Evolutionary conservation across 2,888 invertebrate species (phyloP).

Genomic region (Napeogenes sylphis): DNA sequence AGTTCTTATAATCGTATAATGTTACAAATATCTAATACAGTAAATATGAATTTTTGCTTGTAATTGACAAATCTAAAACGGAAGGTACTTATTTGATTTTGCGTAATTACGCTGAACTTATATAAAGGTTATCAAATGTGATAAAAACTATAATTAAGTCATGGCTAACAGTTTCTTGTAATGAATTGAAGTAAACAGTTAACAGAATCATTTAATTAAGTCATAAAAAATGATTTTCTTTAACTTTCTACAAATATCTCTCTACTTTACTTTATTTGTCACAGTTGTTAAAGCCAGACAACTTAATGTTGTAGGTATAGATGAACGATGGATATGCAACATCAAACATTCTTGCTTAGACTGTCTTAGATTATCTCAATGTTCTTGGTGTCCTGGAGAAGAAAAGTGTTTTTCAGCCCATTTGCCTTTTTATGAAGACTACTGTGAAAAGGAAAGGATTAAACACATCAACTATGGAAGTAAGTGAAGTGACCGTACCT

Average conservation of each 20-base stretch:
- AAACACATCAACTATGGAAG: slow-evolving; percentile 49
- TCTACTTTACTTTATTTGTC: slow-evolving; percentile 32
- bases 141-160: slow-evolving; percentile 48
- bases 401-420: slow-evolving; percentile 58
- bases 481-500: slow-evolving; percentile 32
- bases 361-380: slow-evolving; percentile 59
- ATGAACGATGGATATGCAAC: slow-evolving; percentile 57
- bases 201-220: slow-evolving; percentile 3
- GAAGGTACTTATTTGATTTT: slow-evolving; percentile 30
- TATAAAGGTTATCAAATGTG: slow-evolving; percentile 62
- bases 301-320: slow-evolving; percentile 41
- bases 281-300: slow-evolving; percentile 32
- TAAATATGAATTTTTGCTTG: not conserved
- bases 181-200: slow-evolving; percentile 26
- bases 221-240: slow-evolving; percentile 16
- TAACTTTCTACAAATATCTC: slow-evolving; percentile 22
- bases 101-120: slow-evolving; percentile 32
- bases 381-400: slow-evolving; percentile 61
- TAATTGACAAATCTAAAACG: slow-evolving; percentile 16
- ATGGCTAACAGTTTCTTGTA: slow-evolving; percentile 50
- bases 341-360: slow-evolving; percentile 60
- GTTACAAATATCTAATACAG: no score
- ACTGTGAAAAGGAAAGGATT: slow-evolving; percentile 50
- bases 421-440: slow-evolving; percentile 38
- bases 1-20: no score